Percentiles rank a stretch among this genome's conserved stretches.
These are phyloP conservation scores for Pyrrhosoma nymphula DNA, from an alignment of 2,888 invertebrate species.

Conservation along the genomic window DNA sequence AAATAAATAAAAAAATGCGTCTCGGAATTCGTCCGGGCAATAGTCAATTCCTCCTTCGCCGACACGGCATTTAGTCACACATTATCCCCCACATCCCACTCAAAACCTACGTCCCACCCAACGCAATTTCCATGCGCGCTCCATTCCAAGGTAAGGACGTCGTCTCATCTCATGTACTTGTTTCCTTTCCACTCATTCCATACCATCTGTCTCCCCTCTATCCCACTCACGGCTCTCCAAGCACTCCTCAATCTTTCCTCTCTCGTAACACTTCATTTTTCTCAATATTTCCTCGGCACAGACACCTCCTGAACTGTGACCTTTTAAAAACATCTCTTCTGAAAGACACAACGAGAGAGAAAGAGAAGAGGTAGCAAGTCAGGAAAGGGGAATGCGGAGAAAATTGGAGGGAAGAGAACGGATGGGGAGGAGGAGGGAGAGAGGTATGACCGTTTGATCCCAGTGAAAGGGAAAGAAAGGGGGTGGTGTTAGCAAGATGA, in stretches of 20 bases:
- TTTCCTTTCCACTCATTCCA: background rate
- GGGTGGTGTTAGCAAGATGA: background rate
- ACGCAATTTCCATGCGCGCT: background rate
- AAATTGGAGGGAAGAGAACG: background rate
- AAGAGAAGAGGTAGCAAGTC: background rate
- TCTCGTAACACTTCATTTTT: background rate
- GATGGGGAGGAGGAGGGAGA: background rate
- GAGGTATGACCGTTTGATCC: background rate
- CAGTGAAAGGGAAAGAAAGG: background rate
- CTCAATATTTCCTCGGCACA: background rate
- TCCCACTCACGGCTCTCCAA: background rate
- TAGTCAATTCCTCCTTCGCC: background rate
- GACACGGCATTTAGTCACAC: background rate
- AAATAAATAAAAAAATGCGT: background rate
- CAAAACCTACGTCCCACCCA: background rate
- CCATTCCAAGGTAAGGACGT: background rate
- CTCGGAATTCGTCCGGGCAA: background rate
- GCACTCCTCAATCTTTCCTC: background rate
- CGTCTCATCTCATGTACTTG: background rate
- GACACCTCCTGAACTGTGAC: background rate
- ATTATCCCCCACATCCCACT: background rate
- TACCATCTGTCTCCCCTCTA: background rate
- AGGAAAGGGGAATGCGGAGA: too few species aligned
- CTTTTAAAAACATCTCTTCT: background rate
- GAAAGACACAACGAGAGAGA: background rate